These are phyloP conservation scores for Mormyrus hasselquistii DNA, from an alignment of 2,797 vertebrate species.

Conservation along the genomic window DNA sequence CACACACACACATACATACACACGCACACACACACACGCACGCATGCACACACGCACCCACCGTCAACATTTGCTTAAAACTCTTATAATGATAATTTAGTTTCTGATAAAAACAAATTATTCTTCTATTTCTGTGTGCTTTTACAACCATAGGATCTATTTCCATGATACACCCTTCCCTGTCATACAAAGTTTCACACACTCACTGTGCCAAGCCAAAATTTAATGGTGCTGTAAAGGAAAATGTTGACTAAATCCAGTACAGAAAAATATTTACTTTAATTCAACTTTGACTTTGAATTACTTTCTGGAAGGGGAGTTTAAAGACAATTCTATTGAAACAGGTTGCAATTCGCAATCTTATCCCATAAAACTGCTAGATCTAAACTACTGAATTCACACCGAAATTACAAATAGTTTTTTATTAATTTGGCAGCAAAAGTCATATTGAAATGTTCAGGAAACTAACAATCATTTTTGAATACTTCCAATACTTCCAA, in stretches of 20 bases:
- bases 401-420: neutral
- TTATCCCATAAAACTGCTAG: neutral
- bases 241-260: constrained; percentile 1
- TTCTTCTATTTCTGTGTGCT: neutral
- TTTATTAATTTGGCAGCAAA: neutral
- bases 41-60: neutral
- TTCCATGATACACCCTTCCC: neutral
- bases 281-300: neutral
- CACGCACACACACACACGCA: neutral
- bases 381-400: neutral
- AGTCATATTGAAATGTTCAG: neutral
- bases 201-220: neutral
- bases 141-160: neutral
- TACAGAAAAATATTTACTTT: neutral
- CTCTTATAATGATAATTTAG: neutral
- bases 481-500: neutral
- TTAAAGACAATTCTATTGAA: neutral
- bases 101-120: neutral
- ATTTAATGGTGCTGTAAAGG: neutral
- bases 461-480: neutral
- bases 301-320: neutral
- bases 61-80: neutral
- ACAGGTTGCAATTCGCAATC: neutral
- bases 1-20: too few species aligned
- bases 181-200: neutral